Percentiles rank a stretch among this genome's conserved stretches.
Evolutionary conservation across 2,888 invertebrate genomes (phyloP).

Genomic region (Priocnemis perturbator): DNA sequence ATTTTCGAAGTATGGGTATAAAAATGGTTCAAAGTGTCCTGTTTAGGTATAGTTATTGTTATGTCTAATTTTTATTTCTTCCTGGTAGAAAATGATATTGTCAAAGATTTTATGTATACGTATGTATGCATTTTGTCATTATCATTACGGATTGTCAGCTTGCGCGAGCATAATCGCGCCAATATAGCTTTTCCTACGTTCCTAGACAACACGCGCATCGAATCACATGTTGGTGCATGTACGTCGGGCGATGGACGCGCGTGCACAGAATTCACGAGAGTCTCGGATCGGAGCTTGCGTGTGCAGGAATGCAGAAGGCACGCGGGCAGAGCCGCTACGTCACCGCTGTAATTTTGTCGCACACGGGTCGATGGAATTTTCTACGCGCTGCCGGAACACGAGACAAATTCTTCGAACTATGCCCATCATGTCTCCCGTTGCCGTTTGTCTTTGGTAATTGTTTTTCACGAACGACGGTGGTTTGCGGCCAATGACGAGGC

Average conservation of each 20-base stretch:
- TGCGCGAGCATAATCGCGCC: too few relatives aligned
- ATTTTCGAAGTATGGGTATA: too few relatives aligned
- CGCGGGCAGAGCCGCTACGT: background rate
- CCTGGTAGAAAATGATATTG: too few relatives aligned
- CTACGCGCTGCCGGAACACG: background rate
- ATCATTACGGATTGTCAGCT: too few relatives aligned
- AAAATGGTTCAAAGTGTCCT: too few relatives aligned
- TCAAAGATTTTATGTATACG: too few relatives aligned
- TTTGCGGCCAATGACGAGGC: conserved; percentile 30
- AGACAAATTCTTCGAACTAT: background rate
- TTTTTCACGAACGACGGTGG: conserved; percentile 7
- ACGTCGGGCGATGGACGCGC: background rate
- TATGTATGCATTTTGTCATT: too few relatives aligned
- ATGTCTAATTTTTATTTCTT: too few relatives aligned
- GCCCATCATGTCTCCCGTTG: background rate
- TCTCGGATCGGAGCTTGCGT: conserved; percentile 11
- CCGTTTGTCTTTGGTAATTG: conserved; percentile 3
- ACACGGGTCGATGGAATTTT: background rate
- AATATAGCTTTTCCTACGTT: too few relatives aligned
- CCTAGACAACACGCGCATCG: too few relatives aligned
- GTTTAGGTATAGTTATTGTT: too few relatives aligned
- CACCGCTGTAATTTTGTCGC: conserved; percentile 2
- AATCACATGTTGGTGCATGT: too few relatives aligned
- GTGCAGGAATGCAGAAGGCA: conserved; percentile 15
- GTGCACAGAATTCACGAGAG: conserved; percentile 20